phyloP scores from a whole-genome alignment of 2,797 vertebrate genomes.

The Hoplostethus atlanticus region DNA sequence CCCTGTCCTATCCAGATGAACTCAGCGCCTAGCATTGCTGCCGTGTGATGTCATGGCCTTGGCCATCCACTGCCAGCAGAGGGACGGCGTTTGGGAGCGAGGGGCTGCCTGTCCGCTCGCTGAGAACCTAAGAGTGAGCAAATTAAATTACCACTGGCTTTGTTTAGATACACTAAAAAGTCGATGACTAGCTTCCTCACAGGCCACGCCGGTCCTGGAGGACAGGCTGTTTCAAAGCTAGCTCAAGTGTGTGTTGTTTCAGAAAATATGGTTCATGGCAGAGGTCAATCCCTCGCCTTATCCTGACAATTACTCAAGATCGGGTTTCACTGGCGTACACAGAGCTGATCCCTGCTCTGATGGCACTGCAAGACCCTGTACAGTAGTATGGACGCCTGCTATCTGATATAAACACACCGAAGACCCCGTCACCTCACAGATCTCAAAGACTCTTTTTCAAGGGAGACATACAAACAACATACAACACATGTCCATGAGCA shows the following conservation, averaged over 20 bases:
- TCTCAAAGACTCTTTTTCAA: not conserved
- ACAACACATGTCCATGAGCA: too few species aligned
- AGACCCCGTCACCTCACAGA: not conserved
- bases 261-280: constrained; percentile 77
- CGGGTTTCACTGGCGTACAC: constrained; percentile 64
- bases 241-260: constrained; percentile 78
- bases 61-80: constrained; percentile 25
- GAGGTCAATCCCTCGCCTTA: constrained; percentile 80
- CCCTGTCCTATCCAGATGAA: constrained; percentile 31
- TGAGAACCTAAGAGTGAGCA: constrained; percentile 34
- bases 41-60: constrained; percentile 59
- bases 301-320: constrained; percentile 76
- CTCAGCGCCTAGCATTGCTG: constrained; percentile 50
- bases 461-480: not conserved
- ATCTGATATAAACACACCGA: constrained; percentile 51
- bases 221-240: constrained; percentile 68
- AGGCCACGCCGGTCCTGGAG: constrained; percentile 46
- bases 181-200: constrained; percentile 65
- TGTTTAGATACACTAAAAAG: constrained; percentile 72
- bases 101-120: constrained; percentile 24
- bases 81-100: constrained; percentile 23
- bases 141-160: constrained; percentile 66
- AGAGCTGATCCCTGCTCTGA: constrained; percentile 62
- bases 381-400: constrained; percentile 32
- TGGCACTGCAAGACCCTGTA: constrained; percentile 44